A percentile compares a stretch with the other conserved stretches of the same genome.
Conservation (phyloP, 2,888 invertebrate genomes). For the Monoplex corrugatus region DNA sequence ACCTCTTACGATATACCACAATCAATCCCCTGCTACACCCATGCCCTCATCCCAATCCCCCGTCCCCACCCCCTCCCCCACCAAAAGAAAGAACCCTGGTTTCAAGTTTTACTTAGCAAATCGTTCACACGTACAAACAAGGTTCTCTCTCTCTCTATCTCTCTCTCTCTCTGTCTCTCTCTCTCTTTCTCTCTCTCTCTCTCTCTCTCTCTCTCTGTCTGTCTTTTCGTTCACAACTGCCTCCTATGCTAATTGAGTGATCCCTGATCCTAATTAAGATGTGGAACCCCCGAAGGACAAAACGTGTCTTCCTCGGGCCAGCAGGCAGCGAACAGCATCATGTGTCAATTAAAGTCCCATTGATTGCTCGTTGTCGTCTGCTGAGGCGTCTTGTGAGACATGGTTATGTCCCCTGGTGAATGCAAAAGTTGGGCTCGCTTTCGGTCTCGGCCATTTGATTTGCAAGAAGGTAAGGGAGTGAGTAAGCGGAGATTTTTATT, state of each 20-base stretch:
- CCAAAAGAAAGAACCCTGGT: too few species aligned
- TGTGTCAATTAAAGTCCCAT: constrained; percentile 48
- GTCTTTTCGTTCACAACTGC: background rate
- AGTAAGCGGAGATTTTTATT: background rate
- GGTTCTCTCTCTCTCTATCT: too few species aligned
- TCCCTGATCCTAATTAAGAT: constrained; percentile 38
- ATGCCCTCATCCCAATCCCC: too few species aligned
- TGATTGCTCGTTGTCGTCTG: constrained; percentile 45
- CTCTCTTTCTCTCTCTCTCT: background rate
- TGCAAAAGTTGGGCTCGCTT: background rate
- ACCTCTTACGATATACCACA: too few species aligned
- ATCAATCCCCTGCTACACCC: too few species aligned
- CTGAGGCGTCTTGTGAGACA: constrained; percentile 22
- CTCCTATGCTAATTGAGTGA: background rate
- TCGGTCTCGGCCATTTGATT: constrained; percentile 1
- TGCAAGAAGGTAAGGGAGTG: background rate
- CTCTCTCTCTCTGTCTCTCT: background rate
- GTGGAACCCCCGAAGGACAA: background rate
- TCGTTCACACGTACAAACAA: too few species aligned
- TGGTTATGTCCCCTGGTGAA: constrained; percentile 39
- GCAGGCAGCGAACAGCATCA: constrained; percentile 35
- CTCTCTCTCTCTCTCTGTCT: background rate
- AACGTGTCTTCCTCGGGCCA: constrained; percentile 2
- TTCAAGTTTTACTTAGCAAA: too few species aligned
- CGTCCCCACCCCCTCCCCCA: too few species aligned